Evolutionary conservation across 1,140 invertebrate species (phyloP).

Genomic region (Drosophila obscura): DNA sequence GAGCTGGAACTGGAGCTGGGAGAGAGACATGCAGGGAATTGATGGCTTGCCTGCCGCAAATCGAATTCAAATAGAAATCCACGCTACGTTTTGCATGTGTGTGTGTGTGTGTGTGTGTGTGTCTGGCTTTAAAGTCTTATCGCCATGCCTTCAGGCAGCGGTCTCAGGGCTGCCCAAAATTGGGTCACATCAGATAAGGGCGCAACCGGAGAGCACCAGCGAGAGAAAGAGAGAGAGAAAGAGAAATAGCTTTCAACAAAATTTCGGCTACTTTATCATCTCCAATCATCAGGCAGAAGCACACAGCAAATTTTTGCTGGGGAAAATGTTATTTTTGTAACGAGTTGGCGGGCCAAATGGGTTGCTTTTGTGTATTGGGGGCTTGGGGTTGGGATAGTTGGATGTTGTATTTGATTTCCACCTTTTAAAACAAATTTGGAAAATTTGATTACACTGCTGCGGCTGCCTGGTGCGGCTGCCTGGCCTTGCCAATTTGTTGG

Average conservation of each 20-base stretch:
- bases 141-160: constrained; percentile 40
- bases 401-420: constrained; percentile 53
- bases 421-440: constrained; percentile 40
- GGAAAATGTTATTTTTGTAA: constrained; percentile 39
- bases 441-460: constrained; percentile 71
- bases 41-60: constrained; percentile 17
- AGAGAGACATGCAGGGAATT: too few species aligned
- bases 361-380: neutral
- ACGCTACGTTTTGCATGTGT: constrained; percentile 34
- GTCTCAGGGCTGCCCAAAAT: constrained; percentile 30
- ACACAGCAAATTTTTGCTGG: constrained; percentile 11
- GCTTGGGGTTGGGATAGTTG: constrained; percentile 18
- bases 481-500: constrained; percentile 65
- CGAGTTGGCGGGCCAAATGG: constrained; percentile 41
- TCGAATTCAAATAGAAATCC: constrained; percentile 35
- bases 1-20: too few species aligned
- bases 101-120: neutral
- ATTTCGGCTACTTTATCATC: constrained; percentile 46
- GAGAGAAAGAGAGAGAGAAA: too few species aligned
- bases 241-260: constrained; percentile 29
- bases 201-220: neutral
- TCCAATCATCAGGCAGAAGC: constrained; percentile 19
- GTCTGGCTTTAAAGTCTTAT: constrained; percentile 57
- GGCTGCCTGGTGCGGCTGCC: constrained; percentile 14
- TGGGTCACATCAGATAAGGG: constrained; percentile 68